Base-by-base conservation (phyloP, 2,888 invertebrate genomes). In the Pinctada fucata region DNA sequence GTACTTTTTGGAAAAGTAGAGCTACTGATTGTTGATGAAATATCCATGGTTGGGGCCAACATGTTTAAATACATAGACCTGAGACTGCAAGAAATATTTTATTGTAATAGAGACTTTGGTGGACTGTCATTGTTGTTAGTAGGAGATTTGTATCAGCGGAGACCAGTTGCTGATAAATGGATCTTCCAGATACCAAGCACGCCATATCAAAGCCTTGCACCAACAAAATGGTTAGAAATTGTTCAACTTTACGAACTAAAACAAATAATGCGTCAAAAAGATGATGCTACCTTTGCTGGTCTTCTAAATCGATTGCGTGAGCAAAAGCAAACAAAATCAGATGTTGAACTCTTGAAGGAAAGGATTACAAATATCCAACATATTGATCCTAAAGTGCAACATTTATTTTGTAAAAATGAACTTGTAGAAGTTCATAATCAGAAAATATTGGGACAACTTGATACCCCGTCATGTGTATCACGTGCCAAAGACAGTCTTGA, bases 181-280 rank as follows among this genome's bases (percentile, higher is more conserved):
- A 66, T 66, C 6, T 68, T 75, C 50, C 31, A 68, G 1, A 47
- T 45, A 8, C 16, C 45, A 45, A 47, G 47, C 13, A 68, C 45
- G 1, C 31, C 48, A 45, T 68, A 68, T 68, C 1, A 47, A 16
- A 68, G 2, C 47, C 48, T 68, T 45, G 16, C 31, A 3, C 48
- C 2, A 16, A 45, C 16, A 10, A 68, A 45, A 68, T 68, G 68
- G 68, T 8, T 68, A 45, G 68, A 68, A 16, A 68, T 6, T 68
- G 68, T 68, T 2, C 2, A 68, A 47, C 16, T 45, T 68, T 68
- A 45, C 47, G 16, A 68, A 47, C 48, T 68, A 3, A 68, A 31
- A 68, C 1, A 68, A 68, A 68, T 68, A 31, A 68, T 68, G 68
- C 68, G 68, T 45, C 68, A 68, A 68, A 45, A 45, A 68, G 68